Conservation (phyloP, 2,888 invertebrate genomes). For the Cacoxenus indagator region DNA sequence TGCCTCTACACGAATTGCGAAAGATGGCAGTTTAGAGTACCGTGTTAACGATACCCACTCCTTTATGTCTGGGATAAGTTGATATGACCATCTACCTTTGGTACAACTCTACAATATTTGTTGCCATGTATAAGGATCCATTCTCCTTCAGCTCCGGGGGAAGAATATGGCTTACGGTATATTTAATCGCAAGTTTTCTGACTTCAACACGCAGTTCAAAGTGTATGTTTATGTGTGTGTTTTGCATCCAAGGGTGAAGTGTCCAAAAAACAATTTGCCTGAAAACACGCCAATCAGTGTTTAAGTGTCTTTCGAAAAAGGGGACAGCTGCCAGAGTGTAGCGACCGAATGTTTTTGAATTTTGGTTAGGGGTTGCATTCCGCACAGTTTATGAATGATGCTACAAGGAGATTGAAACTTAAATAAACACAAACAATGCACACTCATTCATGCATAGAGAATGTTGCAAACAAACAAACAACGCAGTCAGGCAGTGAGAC, state of each 20-base stretch:
- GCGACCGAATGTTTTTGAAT: neutral
- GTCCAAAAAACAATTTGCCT: slow-evolving; percentile 39
- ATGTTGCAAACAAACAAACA: neutral
- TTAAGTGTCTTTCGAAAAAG: slow-evolving; percentile 26
- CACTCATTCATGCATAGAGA: neutral
- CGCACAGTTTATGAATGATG: neutral
- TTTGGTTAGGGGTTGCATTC: neutral
- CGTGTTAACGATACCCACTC: no score
- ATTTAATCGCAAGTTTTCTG: no score
- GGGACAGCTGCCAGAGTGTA: slow-evolving; percentile 16
- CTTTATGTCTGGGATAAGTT: no score
- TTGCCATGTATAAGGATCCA: no score
- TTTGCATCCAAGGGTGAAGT: slow-evolving; percentile 15
- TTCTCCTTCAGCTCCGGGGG: no score
- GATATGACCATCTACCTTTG: no score
- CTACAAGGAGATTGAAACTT: slow-evolving; percentile 57
- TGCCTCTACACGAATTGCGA: no score
- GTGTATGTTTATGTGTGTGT: no score
- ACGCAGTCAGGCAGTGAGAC: neutral
- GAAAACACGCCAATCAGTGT: slow-evolving; percentile 50
- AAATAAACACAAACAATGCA: slow-evolving; percentile 42
- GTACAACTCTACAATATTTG: no score
- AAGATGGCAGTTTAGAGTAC: no score
- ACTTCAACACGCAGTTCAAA: no score
- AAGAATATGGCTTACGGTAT: no score